Percentiles rank a stretch among this genome's conserved stretches.
phyloP scores from a whole-genome alignment of 2,888 invertebrate genomes.

The Tetragonula carbonaria region DNA sequence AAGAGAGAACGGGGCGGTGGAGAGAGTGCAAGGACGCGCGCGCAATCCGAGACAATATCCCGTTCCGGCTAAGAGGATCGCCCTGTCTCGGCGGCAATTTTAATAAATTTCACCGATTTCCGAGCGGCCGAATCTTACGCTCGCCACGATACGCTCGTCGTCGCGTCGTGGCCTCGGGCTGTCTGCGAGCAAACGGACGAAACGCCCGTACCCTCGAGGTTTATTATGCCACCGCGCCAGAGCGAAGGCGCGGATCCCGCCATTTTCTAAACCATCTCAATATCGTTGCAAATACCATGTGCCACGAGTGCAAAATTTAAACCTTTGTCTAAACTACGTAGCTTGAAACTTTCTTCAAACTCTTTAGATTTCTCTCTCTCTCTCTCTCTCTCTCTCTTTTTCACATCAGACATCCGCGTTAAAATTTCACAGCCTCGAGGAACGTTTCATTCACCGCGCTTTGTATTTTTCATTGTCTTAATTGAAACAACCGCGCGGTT shows the following conservation, averaged over 20 bases:
- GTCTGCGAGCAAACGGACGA: conserved; percentile 8
- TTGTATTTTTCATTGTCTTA: neutral
- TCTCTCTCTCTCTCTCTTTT: neutral
- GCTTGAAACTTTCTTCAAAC: neutral
- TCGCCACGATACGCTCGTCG: conserved; percentile 24
- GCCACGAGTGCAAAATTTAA: neutral
- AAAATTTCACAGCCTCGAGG: too few relatives aligned
- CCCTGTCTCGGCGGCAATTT: conserved; percentile 43
- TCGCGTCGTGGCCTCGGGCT: neutral
- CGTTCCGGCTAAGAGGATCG: conserved; percentile 54
- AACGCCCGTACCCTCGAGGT: conserved; percentile 13
- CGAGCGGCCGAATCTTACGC: conserved; percentile 39
- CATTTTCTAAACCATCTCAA: neutral
- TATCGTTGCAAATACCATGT: neutral
- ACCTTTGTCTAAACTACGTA: neutral
- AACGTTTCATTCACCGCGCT: neutral
- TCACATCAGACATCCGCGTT: too few relatives aligned
- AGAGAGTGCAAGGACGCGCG: conserved; percentile 34
- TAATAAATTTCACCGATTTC: conserved; percentile 66
- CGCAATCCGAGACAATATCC: conserved; percentile 64
- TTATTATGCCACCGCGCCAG: conserved; percentile 31
- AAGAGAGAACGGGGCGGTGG: neutral
- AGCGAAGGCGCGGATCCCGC: neutral
- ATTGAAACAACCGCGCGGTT: neutral
- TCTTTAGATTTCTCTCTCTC: neutral